These are phyloP conservation scores for Diprion similis DNA, from an alignment of 1,140 invertebrate genomes.

Conservation along the genomic window DNA sequence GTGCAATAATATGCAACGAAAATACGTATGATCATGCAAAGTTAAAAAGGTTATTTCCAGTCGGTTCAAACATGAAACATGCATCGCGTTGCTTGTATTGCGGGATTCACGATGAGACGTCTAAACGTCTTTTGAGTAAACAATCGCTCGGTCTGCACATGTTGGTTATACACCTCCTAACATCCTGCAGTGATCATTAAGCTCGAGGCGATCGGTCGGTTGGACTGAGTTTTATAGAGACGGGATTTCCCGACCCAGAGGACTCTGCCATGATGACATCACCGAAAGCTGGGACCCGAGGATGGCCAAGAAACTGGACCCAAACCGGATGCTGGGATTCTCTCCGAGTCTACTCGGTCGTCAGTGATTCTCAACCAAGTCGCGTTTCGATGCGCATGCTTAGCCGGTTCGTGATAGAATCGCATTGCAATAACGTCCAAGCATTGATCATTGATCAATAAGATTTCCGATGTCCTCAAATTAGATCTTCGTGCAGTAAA, in stretches of 20 bases:
- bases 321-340: not conserved
- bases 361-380: not conserved
- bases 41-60: too few species aligned
- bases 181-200: too few species aligned
- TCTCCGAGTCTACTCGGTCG: not conserved
- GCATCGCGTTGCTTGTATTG: too few species aligned
- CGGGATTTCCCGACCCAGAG: constrained; percentile 4
- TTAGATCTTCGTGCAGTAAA: not conserved
- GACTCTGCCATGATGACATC: not conserved
- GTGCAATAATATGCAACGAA: too few species aligned
- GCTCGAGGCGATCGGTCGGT: too few species aligned
- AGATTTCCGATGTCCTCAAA: not conserved
- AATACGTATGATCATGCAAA: too few species aligned
- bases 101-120: too few species aligned
- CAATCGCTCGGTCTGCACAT: too few species aligned
- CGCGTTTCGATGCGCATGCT: not conserved
- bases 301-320: constrained; percentile 2
- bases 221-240: not conserved
- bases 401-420: not conserved
- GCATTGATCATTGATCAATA: not conserved
- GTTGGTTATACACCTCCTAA: too few species aligned
- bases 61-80: too few species aligned
- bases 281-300: not conserved
- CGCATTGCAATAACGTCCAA: too few species aligned
- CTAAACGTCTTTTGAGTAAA: too few species aligned